A percentile compares a stretch with the other conserved stretches of the same genome.
Evolutionary conservation across 2,113 vertebrate species (phyloP).

Genomic region (Cheirogaleus medius): DNA sequence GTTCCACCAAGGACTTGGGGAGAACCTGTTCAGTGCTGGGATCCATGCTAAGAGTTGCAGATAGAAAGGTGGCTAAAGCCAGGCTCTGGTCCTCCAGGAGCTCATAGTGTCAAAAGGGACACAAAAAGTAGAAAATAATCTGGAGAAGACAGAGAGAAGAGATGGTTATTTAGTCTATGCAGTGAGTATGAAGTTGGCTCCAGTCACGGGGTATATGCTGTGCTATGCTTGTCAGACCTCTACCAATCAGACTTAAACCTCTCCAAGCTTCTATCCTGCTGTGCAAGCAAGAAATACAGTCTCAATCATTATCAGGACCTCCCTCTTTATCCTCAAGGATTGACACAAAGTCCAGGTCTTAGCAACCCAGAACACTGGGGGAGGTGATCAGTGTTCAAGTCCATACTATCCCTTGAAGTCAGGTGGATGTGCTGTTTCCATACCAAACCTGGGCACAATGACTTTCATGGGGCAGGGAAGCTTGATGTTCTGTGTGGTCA

Average conservation of each 20-base stretch:
- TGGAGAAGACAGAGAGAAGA: background rate
- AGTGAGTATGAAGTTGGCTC: background rate
- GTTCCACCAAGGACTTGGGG: background rate
- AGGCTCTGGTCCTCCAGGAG: background rate
- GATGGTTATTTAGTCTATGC: background rate
- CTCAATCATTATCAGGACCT: background rate
- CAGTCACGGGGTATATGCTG: accelerated
- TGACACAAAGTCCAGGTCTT: background rate
- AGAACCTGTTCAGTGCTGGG: background rate
- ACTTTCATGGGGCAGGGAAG: background rate
- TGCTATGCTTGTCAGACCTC: background rate
- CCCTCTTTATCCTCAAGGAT: background rate
- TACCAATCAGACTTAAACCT: background rate
- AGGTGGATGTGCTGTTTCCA: background rate
- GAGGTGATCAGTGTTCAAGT: background rate
- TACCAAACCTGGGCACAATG: background rate
- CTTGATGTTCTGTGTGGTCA: accelerated
- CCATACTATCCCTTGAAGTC: background rate
- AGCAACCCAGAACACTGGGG: background rate
- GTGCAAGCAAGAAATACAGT: background rate
- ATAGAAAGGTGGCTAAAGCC: background rate
- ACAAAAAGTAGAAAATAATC: background rate
- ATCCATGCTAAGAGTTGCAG: too few relatives aligned
- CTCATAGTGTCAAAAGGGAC: background rate
- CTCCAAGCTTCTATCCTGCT: background rate